phyloP scores from a whole-genome alignment of 2,797 vertebrate species.

The Dicrostonyx torquatus region DNA sequence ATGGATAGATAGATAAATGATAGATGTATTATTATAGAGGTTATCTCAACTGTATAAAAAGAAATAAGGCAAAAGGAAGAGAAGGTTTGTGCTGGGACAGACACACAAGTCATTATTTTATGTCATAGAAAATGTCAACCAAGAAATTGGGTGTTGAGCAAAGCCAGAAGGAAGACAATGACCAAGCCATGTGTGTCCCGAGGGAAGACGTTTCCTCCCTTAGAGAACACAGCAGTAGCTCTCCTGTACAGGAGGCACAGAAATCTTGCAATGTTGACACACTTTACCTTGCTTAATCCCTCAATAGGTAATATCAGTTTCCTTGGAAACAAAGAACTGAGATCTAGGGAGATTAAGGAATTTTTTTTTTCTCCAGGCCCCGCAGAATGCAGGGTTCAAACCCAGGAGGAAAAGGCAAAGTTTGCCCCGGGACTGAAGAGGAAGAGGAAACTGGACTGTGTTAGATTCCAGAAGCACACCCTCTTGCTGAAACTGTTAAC shows the following conservation, averaged over 20 bases:
- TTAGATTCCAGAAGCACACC: neutral
- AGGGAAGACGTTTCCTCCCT: neutral
- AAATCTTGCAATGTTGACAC: neutral
- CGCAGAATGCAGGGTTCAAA: neutral
- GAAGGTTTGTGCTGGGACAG: too few relatives aligned
- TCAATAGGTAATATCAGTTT: conserved; percentile 53
- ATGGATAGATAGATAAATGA: neutral
- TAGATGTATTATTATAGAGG: neutral
- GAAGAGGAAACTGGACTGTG: neutral
- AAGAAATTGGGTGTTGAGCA: neutral
- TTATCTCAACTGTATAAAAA: neutral
- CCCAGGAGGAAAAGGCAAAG: neutral
- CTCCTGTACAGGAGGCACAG: neutral
- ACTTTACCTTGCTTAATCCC: conserved; percentile 22
- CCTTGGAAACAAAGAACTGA: conserved; percentile 11
- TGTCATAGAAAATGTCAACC: neutral
- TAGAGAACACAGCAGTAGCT: neutral
- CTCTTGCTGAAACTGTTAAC: neutral
- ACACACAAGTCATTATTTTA: neutral
- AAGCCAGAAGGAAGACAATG: neutral
- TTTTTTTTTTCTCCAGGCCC: neutral
- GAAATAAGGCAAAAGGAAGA: conserved; percentile 2
- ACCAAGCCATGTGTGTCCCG: neutral
- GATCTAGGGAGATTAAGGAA: conserved; percentile 36
- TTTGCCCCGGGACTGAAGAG: neutral